Percentiles rank a stretch among this genome's conserved stretches.
phyloP scores from a whole-genome alignment of 2,797 vertebrate species.

The Pangasius larnaudii region DNA sequence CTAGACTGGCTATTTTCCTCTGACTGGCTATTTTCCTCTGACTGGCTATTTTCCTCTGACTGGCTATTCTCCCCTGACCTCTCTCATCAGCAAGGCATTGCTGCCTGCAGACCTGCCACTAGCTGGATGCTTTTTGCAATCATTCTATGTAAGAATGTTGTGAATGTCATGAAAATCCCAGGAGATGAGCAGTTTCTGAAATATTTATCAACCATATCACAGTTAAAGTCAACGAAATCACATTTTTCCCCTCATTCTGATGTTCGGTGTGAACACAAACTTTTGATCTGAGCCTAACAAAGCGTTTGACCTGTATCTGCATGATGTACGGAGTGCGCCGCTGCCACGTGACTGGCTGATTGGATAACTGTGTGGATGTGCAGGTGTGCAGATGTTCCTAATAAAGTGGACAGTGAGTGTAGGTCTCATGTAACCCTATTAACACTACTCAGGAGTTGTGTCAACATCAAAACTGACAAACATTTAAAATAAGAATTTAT shows the following conservation, averaged over 20 bases:
- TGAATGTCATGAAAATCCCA: background rate
- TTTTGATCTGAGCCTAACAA: background rate
- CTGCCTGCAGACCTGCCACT: background rate
- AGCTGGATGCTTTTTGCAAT: background rate
- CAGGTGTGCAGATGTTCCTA: background rate
- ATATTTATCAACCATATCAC: background rate
- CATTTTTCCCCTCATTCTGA: background rate
- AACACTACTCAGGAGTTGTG: background rate
- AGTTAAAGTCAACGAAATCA: background rate
- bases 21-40: background rate
- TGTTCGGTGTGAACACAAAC: background rate
- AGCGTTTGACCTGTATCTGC: background rate
- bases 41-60: background rate
- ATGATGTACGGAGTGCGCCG: background rate
- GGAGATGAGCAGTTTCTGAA: background rate
- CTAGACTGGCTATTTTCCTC: background rate
- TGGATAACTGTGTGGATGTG: background rate
- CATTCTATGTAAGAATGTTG: background rate
- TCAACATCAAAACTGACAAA: background rate
- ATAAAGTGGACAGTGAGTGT: background rate
- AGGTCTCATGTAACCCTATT: background rate
- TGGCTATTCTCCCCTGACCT: background rate
- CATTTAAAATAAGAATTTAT: background rate
- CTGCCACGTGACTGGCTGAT: background rate
- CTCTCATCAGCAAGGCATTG: background rate